Evolutionary conservation across 2,113 vertebrate species (phyloP), one percentile per base, ranked within the genome.

Genomic region (Chionodraco myersi): DNA sequence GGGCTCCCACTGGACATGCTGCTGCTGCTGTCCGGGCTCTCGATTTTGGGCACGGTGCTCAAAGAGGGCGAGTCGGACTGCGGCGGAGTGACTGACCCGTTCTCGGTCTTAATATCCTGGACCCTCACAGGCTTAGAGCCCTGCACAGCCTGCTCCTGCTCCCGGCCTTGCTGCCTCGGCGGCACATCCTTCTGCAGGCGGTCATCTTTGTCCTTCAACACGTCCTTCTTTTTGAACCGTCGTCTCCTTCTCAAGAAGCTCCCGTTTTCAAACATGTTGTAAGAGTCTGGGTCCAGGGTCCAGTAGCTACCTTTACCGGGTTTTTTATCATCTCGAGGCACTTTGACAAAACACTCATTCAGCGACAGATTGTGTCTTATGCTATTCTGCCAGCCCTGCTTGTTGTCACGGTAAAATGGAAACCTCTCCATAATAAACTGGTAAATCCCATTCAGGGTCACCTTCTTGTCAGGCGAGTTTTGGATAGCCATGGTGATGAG

Each of bases 401-500:
- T 97, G 85, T 98, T 98, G 94, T 97, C 97, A 72, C 96, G 93
- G 91, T 98, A 98, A 89, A 97, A 97, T 7, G 97, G 97, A 91
- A 98, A 98, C 79, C 97, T 94, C 68, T 97, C 97, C 97, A 98
- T 98, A 85, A 98, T 98, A 82, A 97, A 98, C 92, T 97, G 97
- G 91, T 98, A 98, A 94, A 98, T 98, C 93, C 97, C 97, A 66
- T 98, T 98, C 56, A 98, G 96, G 71, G 97, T 98, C 91, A 98
- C 96, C 92, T 97, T 97, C 92, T 98, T 98, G 94, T 98, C 97
- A 2, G 97, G 96, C 0, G 97, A 97, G 89, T 98, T 97, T 88
- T 98, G 97, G 90, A 99, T 99, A 79, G 97, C 97, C 97, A 99
- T 98, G 63, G 97, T 97, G 92, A 99, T 99, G 84, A 99, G 97